A percentile compares a stretch with the other conserved stretches of the same genome.
phyloP scores from a whole-genome alignment of 2,797 vertebrate genomes.

The Sebastolobus alascanus region DNA sequence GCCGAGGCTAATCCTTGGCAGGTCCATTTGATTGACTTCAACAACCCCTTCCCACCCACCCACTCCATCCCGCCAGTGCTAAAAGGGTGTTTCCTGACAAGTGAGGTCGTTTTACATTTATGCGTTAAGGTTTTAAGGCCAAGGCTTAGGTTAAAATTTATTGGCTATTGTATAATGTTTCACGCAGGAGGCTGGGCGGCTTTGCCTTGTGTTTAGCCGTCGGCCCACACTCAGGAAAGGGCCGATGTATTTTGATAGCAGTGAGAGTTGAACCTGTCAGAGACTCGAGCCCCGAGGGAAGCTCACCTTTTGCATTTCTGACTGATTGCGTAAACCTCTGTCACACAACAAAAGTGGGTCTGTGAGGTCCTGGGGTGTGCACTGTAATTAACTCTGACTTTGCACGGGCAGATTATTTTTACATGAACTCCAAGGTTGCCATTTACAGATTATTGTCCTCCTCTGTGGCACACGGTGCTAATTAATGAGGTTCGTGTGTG shows the following conservation, averaged over 20 bases:
- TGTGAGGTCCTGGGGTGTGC: constrained; percentile 50
- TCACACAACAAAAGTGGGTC: constrained; percentile 76
- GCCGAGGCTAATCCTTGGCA: constrained; percentile 46
- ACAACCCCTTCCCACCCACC: constrained; percentile 70
- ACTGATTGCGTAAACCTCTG: constrained; percentile 80
- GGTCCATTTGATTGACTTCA: constrained; percentile 72
- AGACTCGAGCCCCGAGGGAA: constrained; percentile 71
- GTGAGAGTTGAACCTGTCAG: constrained; percentile 81
- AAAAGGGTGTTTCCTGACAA: constrained; percentile 82
- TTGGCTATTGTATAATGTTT: constrained; percentile 83
- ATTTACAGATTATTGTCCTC: constrained; percentile 61
- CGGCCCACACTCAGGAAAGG: constrained; percentile 63
- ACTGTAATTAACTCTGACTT: constrained; percentile 72
- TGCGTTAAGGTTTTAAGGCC: constrained; percentile 79
- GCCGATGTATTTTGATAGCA: constrained; percentile 81
- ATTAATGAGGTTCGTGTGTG: constrained; percentile 42
- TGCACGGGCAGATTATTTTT: constrained; percentile 49
- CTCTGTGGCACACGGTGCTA: constrained; percentile 18
- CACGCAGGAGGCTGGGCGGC: constrained; percentile 64
- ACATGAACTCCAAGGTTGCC: constrained; percentile 45
- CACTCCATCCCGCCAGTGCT: constrained; percentile 65
- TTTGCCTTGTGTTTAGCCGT: constrained; percentile 69
- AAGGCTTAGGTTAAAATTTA: constrained; percentile 75
- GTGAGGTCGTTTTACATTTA: constrained; percentile 78
- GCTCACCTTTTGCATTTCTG: constrained; percentile 82